These are phyloP conservation scores for Seira musarum DNA, from an alignment of 2,888 invertebrate species.

Conservation along the genomic window DNA sequence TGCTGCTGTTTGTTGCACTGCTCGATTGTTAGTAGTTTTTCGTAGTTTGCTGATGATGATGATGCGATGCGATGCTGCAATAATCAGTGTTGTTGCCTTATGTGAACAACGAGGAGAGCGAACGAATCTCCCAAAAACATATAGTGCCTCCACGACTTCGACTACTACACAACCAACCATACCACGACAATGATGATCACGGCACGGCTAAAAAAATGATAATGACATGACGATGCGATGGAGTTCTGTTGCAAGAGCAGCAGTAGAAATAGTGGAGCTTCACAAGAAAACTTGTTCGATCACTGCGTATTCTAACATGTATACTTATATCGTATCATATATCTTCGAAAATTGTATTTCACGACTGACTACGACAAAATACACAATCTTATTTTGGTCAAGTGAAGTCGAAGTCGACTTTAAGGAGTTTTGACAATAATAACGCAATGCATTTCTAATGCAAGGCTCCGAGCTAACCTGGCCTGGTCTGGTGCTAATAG, in stretches of 20 bases:
- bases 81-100: slow-evolving; percentile 52
- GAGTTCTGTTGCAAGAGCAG: slow-evolving; percentile 25
- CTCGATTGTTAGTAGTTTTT: too few species aligned
- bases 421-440: too few species aligned
- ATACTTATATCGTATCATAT: too few species aligned
- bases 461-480: slow-evolving; percentile 5
- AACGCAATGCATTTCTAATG: too few species aligned
- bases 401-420: slow-evolving; percentile 22
- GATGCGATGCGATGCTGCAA: slow-evolving; percentile 56
- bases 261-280: too few species aligned
- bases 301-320: slow-evolving; percentile 22
- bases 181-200: slow-evolving; percentile 46
- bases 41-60: slow-evolving; percentile 37
- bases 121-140: slow-evolving; percentile 34
- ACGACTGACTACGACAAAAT: too few species aligned
- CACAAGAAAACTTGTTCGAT: slow-evolving; percentile 55
- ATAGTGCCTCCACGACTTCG: too few species aligned
- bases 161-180: too few species aligned
- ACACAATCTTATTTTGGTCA: background rate
- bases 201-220: slow-evolving; percentile 6
- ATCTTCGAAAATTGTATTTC: background rate
- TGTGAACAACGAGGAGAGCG: slow-evolving; percentile 19
- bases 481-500: slow-evolving; percentile 26
- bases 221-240: background rate
- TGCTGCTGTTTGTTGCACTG: background rate